Evolutionary conservation across 1,140 invertebrate species (phyloP), one percentile per base, ranked within the genome.

Genomic region (Drosophila parabipectinata): DNA sequence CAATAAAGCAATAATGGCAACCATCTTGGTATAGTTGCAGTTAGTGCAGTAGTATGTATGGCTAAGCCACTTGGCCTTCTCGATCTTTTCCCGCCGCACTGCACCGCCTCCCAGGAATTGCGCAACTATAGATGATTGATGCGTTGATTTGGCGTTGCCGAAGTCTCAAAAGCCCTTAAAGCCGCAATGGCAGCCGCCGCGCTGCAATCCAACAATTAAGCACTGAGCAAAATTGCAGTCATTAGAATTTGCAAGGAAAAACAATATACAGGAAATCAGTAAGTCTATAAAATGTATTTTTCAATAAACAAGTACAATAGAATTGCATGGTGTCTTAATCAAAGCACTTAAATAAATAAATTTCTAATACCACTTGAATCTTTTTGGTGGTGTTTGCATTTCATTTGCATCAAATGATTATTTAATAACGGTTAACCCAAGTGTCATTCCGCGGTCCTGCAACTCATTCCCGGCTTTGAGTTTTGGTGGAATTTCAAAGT

Each of bases 391-490:
- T 37, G 10, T 37, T 37, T 12, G 34, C 12, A 37, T 37, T n/a
- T 12, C 12, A 37, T 37, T 37, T 37, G 34, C 34, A 37, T 37
- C 10, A 10, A 37, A 12, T 37, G 82, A 72, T 83, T 87, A 82
- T 87, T 87, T 83, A 87, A 87, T 88, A 87, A 83, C 82, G 75
- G 83, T 88, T 83, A 88, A 88, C 63, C 66, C 82, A 82, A 87
- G 62, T 73, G 83, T 50, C 72, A 87, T 87, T 87, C 79, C 62
- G 21, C 32, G 44, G 88, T 88, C 79, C 61, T 83, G 83, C 83
- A 88, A 87, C 72, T 87, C 83, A 87, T 87, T 88, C 83, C 77
- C 74, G 18, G 8, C 64, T 30, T 57, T 41, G 57, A 62, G 82
- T 79, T 78, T 64, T 41, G 51, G 10, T 74, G 77, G 77, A 62